phyloP scores from a whole-genome alignment of 2,797 vertebrate species.

The Sebastes glaucus region DNA sequence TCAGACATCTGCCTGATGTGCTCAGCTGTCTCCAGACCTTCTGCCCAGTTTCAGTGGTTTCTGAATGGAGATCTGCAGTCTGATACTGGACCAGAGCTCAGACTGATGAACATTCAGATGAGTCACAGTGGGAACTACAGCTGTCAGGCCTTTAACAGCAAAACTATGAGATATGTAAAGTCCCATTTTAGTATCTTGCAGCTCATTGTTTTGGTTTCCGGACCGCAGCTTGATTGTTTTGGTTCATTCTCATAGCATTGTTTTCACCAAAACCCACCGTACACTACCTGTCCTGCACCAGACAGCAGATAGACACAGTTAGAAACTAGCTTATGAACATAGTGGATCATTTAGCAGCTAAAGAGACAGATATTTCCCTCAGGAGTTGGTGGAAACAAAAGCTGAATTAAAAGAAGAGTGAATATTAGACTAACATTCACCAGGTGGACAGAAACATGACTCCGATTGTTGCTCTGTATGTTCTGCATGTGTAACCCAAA shows the following conservation, averaged over 20 bases:
- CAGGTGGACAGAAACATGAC: background rate
- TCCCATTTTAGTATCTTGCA: background rate
- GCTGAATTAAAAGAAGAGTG: too few relatives aligned
- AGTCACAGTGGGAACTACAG: constrained; percentile 67
- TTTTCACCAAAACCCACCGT: too few relatives aligned
- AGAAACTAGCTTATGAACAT: fast-evolving
- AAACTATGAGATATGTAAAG: constrained; percentile 42
- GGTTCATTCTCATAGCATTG: too few relatives aligned
- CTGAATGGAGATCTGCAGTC: constrained; percentile 35
- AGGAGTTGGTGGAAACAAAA: too few relatives aligned
- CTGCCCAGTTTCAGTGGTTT: constrained; percentile 49
- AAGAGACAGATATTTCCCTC: too few relatives aligned
- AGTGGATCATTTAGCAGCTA: too few relatives aligned
- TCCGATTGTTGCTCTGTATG: background rate
- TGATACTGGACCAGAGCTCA: constrained; percentile 43
- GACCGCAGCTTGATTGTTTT: too few relatives aligned
- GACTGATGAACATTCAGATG: constrained; percentile 44
- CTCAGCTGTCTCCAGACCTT: constrained; percentile 54
- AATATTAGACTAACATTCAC: background rate
- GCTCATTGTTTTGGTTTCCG: too few relatives aligned
- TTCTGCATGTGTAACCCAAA: background rate
- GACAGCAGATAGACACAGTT: too few relatives aligned
- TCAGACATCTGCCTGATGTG: constrained; percentile 59
- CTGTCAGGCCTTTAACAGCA: constrained; percentile 65
- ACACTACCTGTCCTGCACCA: too few relatives aligned